Base-by-base conservation (phyloP, 2,113 vertebrate genomes). In the Protomyctophum bolini region DNA sequence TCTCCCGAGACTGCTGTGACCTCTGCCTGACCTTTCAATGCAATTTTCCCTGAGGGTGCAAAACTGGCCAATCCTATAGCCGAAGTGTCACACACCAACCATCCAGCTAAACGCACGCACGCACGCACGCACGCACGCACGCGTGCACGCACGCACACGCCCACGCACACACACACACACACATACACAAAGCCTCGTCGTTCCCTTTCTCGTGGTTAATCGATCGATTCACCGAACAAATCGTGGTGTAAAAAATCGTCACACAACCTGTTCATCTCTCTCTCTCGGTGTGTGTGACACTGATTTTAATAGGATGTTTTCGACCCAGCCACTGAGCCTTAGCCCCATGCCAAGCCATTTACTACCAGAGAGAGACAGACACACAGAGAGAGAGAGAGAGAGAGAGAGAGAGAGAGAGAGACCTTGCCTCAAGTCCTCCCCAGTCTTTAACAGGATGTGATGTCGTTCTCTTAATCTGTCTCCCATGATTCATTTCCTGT, bases 401-500 rank as follows among this genome's bases (percentile, higher is more conserved):
- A 67, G 64, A 76, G 11, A 60, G 47, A 73, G 58, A 62, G 60
- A 50, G 56, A 12, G 57, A 52, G 15, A 33, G 67, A 83, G 82
- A 84, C 85, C 77, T 85, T 79, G 87, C 87, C 86, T 82, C 58
- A 1, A 88, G 85, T 86, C 78, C 83, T 85, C 76, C 76, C 69
- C 76, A 68, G 51, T 88, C 78, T 84, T 88, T 87, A 89, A 87
- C 79, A 83, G 84, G 90, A 90, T 83, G 83, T 78, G 86, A 91
- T 89, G 66, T 70, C 73, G 70, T 87, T 87, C 83, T 83, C 83
- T 82, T 87, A 88, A 89, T 90, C 88, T 87, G 80, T 83, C 86
- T 88, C 79, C 81, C 77, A 85, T 89, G 87, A 89, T 86, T 87
- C 81, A 89, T 86, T 89, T 89, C 83, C 83, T 88, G 79, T 84